Percentiles rank a stretch among this genome's conserved stretches.
Evolutionary conservation across 2,797 vertebrate genomes (phyloP).

Genomic region (Pseudomugil tenellus): DNA sequence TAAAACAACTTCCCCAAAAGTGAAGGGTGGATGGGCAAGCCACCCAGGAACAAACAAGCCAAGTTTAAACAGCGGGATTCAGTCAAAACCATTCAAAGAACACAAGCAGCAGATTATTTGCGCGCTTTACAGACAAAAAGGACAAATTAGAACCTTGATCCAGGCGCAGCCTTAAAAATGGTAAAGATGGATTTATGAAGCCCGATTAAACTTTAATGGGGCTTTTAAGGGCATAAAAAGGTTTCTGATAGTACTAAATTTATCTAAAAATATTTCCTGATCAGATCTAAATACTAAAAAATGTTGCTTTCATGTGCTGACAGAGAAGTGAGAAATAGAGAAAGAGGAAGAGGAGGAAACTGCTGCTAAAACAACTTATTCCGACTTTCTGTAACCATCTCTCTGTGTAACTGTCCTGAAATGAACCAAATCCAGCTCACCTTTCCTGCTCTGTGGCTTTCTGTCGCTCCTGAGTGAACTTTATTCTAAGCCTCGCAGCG

Average conservation of each 20-base stretch:
- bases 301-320: neutral
- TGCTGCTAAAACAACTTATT: neutral
- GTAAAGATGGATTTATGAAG: neutral
- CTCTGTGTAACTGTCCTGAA: neutral
- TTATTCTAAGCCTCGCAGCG: slow-evolving; percentile 46
- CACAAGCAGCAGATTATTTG: no score
- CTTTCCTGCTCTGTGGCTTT: slow-evolving; percentile 19
- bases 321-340: slow-evolving; percentile 25
- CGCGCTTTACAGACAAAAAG: neutral
- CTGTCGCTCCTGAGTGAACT: neutral
- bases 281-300: neutral
- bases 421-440: slow-evolving; percentile 15
- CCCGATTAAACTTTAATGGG: neutral
- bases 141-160: neutral
- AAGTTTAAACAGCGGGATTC: neutral
- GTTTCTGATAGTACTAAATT: neutral
- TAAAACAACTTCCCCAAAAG: slow-evolving; percentile 41
- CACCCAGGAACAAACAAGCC: neutral
- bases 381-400: neutral
- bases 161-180: neutral
- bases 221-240: neutral
- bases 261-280: neutral
- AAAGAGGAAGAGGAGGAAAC: slow-evolving; percentile 42
- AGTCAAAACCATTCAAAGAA: no score
- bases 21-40: neutral